Percentiles rank a stretch among this genome's conserved stretches.
These are phyloP conservation scores for Gallinago media DNA, from an alignment of 2,113 vertebrate species.

Conservation along the genomic window DNA sequence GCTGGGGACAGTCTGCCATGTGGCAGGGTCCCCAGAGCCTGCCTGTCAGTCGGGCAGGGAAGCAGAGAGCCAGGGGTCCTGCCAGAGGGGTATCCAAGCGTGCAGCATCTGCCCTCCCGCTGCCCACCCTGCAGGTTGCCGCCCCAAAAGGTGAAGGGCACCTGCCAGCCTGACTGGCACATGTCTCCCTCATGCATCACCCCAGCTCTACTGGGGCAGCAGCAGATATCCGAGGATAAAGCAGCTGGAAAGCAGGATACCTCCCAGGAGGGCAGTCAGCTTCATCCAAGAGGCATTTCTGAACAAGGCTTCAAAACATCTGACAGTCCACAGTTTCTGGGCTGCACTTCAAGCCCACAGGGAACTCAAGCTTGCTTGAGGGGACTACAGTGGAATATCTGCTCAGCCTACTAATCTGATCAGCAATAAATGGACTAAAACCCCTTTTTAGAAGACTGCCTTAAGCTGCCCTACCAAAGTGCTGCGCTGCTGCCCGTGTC, in stretches of 20 bases:
- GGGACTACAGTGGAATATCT: not conserved
- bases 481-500: not conserved
- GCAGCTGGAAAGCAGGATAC: not conserved
- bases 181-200: fast-evolving
- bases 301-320: not conserved
- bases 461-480: not conserved
- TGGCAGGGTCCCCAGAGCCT: fast-evolving
- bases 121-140: not conserved
- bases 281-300: not conserved
- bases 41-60: fast-evolving
- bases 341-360: not conserved
- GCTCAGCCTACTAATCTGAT: not conserved
- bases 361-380: not conserved
- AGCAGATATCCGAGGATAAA: not conserved
- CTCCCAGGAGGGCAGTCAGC: not conserved
- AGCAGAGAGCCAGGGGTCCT: not conserved
- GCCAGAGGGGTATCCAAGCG: not conserved
- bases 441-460: not conserved
- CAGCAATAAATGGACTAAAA: not conserved
- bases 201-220: not conserved
- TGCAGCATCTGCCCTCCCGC: not conserved
- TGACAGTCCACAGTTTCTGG: not conserved
- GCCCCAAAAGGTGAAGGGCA: not conserved
- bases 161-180: not conserved
- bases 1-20: not conserved